Percentiles rank a stretch among this genome's conserved stretches.
Evolutionary conservation across 2,797 vertebrate species (phyloP).

Genomic region (Spondyliosoma cantharus): DNA sequence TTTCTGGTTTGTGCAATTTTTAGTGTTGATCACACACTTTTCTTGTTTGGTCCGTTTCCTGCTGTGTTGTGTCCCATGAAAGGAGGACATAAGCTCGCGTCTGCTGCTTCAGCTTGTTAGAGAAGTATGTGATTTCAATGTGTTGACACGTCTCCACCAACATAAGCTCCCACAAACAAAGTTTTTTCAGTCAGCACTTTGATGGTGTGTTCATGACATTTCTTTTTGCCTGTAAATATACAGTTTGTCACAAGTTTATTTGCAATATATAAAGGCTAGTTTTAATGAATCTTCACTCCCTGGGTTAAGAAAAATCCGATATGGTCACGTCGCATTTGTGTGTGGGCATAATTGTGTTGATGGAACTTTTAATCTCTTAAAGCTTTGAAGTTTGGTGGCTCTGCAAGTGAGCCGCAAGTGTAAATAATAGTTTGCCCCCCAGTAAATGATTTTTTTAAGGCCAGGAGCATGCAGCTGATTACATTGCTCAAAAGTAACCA

Average conservation of each 20-base stretch:
- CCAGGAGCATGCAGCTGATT: neutral
- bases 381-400: neutral
- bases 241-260: neutral
- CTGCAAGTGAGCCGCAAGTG: neutral
- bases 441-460: neutral
- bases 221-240: neutral
- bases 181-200: neutral
- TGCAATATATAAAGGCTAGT: neutral
- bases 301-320: too few species aligned
- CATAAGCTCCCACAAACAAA: conserved; percentile 1
- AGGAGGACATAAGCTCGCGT: neutral
- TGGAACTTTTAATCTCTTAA: neutral
- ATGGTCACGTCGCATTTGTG: neutral
- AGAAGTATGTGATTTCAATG: neutral
- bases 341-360: neutral
- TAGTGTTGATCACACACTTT: conserved; percentile 23
- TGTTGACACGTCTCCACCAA: neutral
- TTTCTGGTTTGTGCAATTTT: neutral
- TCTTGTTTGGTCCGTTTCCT: neutral
- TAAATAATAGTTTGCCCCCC: neutral
- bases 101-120: neutral
- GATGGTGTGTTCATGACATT: neutral
- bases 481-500: neutral
- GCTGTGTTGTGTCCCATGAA: conserved; percentile 7
- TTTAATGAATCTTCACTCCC: neutral